A percentile compares a stretch with the other conserved stretches of the same genome.
phyloP scores from a whole-genome alignment of 1,140 invertebrate genomes.

The Cherax quadricarinatus region DNA sequence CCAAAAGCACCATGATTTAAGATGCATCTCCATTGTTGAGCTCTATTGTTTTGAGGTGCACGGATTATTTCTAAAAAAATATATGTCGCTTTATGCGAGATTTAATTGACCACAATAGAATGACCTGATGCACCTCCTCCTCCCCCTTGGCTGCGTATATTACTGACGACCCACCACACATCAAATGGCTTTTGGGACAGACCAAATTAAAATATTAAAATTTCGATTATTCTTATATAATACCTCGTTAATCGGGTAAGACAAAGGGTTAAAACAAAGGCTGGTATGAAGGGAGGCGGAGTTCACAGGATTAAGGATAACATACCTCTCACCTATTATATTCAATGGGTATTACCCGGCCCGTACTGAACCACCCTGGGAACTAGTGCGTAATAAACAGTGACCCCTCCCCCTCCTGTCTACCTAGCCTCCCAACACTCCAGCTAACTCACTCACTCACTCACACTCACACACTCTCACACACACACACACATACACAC shows the following conservation, averaged over 20 bases:
- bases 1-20: not conserved
- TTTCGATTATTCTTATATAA: slow-evolving; percentile 39
- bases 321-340: not conserved
- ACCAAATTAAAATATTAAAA: slow-evolving; percentile 30
- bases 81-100: not conserved
- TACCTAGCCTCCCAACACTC: not conserved
- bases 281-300: slow-evolving; percentile 16
- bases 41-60: not conserved
- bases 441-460: not conserved
- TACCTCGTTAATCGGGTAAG: slow-evolving; percentile 30
- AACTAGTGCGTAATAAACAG: not conserved
- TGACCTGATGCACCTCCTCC: not conserved
- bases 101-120: not conserved
- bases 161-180: not conserved
- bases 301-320: not conserved
- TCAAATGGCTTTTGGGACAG: slow-evolving; percentile 14
- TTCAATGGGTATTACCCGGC: not conserved
- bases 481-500: not conserved
- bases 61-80: not conserved
- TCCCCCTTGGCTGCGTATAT: not conserved
- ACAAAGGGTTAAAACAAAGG: slow-evolving; percentile 38
- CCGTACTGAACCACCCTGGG: too few relatives aligned
- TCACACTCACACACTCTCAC: too few relatives aligned
- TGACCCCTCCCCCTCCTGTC: not conserved
- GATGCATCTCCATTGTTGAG: not conserved